phyloP scores from a whole-genome alignment of 2,797 vertebrate genomes.

The Pteronotus mesoamericanus region DNA sequence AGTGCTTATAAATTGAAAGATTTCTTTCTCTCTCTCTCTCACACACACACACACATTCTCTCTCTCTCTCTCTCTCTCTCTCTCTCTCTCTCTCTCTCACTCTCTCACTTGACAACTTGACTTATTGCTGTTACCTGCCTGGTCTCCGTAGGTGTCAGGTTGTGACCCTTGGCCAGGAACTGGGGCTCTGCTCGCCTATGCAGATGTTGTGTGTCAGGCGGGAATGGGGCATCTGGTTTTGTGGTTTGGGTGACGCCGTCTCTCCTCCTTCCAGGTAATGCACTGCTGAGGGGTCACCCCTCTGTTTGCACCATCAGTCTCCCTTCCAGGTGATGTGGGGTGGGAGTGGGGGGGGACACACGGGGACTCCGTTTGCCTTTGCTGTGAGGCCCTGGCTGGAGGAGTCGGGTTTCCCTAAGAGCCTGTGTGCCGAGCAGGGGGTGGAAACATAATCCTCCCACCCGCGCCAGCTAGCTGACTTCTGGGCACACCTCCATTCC shows the following conservation, averaged over 20 bases:
- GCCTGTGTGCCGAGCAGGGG: neutral
- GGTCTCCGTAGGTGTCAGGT: neutral
- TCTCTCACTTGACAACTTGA: conserved; percentile 10
- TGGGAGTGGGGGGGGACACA: neutral
- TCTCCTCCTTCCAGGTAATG: neutral
- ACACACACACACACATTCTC: neutral
- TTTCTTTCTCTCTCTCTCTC: no score
- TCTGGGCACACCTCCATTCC: conserved; percentile 48
- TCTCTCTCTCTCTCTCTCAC: no score
- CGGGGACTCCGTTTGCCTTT: neutral
- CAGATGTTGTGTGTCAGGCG: neutral
- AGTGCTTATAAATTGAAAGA: neutral
- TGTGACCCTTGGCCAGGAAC: neutral
- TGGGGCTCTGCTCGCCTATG: neutral
- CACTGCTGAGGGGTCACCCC: neutral
- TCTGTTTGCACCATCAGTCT: neutral
- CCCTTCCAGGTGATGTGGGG: neutral
- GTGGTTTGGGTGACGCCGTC: neutral
- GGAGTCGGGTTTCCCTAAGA: neutral
- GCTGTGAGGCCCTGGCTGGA: neutral
- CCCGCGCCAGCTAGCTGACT: neutral
- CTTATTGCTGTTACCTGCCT: neutral
- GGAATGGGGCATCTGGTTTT: neutral
- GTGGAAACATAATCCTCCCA: neutral
- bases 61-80: no score